These are phyloP conservation scores for Alethe diademata DNA, from an alignment of 2,113 vertebrate species.

Conservation along the genomic window DNA sequence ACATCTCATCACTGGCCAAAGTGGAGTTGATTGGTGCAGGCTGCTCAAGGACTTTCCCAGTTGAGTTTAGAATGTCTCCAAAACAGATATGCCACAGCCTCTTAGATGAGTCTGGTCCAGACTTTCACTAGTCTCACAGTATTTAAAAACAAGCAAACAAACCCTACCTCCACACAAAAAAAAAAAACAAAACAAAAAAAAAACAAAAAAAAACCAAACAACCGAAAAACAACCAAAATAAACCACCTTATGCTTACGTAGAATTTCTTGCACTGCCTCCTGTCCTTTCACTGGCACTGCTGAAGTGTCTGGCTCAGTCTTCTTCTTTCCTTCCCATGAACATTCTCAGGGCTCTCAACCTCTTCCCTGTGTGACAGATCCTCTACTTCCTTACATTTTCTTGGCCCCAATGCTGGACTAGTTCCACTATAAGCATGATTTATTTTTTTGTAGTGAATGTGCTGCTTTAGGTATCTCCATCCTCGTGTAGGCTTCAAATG, in stretches of 20 bases:
- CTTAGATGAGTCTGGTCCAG: not conserved
- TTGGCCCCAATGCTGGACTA: not conserved
- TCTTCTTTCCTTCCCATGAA: not conserved
- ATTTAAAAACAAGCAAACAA: not conserved
- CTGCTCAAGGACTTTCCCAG: not conserved
- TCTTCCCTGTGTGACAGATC: not conserved
- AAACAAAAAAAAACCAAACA: too few species aligned
- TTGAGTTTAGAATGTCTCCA: not conserved
- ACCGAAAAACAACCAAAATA: too few species aligned
- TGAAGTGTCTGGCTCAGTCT: not conserved
- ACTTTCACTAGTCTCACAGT: not conserved
- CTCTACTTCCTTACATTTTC: not conserved
- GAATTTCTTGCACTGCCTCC: not conserved
- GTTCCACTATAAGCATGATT: not conserved
- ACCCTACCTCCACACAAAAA: too few species aligned
- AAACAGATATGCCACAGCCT: not conserved
- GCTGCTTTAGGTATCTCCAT: not conserved
- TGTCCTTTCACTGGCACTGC: not conserved
- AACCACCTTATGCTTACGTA: too few species aligned
- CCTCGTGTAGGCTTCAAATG: not conserved
- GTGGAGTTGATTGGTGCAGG: not conserved
- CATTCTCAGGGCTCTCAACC: not conserved
- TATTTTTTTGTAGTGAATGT: not conserved
- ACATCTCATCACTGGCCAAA: not conserved
- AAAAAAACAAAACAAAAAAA: too few species aligned